Evolutionary conservation across 1,140 invertebrate genomes (phyloP).

Genomic region (Portunus trituberculatus): DNA sequence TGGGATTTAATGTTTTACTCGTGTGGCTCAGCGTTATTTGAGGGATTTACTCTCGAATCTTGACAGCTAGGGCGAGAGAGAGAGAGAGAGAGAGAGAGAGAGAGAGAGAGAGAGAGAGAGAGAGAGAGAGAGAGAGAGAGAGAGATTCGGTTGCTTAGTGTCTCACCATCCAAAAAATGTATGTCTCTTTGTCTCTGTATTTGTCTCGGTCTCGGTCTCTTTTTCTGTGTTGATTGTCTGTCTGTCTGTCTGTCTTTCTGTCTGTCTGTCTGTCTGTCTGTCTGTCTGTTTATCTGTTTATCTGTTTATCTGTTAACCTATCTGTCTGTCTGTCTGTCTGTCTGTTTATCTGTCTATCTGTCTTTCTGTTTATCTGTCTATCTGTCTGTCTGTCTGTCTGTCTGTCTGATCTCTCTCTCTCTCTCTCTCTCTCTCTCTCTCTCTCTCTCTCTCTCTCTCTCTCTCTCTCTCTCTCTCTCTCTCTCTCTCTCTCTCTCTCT

Average conservation of each 20-base stretch:
- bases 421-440: neutral
- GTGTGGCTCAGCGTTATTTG: neutral
- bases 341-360: too few relatives aligned
- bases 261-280: neutral
- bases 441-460: neutral
- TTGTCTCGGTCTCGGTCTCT: neutral
- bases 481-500: too few relatives aligned
- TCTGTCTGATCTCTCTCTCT: too few relatives aligned
- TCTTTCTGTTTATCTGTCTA: too few relatives aligned
- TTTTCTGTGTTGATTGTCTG: neutral
- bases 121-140: slow-evolving; percentile 41
- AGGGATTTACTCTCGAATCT: too few relatives aligned
- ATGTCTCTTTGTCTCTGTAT: too few relatives aligned
- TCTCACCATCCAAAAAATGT: too few relatives aligned
- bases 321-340: too few relatives aligned
- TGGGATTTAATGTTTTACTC: neutral
- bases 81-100: neutral
- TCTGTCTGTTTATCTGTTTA: too few relatives aligned
- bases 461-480: neutral
- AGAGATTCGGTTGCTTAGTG: neutral
- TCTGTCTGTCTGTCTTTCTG: too few relatives aligned
- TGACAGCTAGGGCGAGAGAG: neutral
- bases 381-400: too few relatives aligned
- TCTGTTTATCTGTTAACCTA: too few relatives aligned
- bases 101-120: slow-evolving; percentile 40